Percentiles rank a stretch among this genome's conserved stretches.
phyloP scores from a whole-genome alignment of 1,140 invertebrate genomes.

The Polypedilum vanderplanki region DNA sequence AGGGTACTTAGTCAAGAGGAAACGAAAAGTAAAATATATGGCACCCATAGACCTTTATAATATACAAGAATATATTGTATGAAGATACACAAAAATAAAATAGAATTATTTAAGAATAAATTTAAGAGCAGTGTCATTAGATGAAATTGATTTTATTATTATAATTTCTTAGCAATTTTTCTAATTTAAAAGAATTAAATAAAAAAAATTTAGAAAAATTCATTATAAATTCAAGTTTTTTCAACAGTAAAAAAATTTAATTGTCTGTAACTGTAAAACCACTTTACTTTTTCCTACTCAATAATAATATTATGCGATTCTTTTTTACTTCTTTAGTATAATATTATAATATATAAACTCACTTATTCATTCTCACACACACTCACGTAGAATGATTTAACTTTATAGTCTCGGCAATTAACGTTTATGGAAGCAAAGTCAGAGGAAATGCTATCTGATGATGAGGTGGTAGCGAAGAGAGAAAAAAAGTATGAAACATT shows the following conservation, averaged over 20 bases:
- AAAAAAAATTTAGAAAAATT: no score
- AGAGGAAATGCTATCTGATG: neutral
- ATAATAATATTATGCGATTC: no score
- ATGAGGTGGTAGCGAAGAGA: neutral
- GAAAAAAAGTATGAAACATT: neutral
- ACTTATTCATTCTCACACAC: neutral
- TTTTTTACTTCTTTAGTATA: no score
- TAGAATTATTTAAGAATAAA: neutral
- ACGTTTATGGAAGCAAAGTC: neutral
- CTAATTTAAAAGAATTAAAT: no score
- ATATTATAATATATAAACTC: neutral
- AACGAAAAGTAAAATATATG: constrained; percentile 20
- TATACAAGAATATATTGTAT: no score
- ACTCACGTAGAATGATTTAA: constrained; percentile 12
- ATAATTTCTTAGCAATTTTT: no score
- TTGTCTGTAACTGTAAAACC: no score
- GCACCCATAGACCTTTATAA: neutral
- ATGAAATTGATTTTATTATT: no score
- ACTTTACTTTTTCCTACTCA: no score
- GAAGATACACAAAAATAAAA: neutral
- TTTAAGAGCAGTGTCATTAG: no score
- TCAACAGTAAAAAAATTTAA: no score
- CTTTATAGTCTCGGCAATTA: constrained; percentile 17
- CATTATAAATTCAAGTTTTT: no score
- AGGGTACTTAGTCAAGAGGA: neutral